Percentiles rank a stretch among this genome's conserved stretches.
phyloP scores from a whole-genome alignment of 1,140 invertebrate species.

The Drosophila guanche region DNA sequence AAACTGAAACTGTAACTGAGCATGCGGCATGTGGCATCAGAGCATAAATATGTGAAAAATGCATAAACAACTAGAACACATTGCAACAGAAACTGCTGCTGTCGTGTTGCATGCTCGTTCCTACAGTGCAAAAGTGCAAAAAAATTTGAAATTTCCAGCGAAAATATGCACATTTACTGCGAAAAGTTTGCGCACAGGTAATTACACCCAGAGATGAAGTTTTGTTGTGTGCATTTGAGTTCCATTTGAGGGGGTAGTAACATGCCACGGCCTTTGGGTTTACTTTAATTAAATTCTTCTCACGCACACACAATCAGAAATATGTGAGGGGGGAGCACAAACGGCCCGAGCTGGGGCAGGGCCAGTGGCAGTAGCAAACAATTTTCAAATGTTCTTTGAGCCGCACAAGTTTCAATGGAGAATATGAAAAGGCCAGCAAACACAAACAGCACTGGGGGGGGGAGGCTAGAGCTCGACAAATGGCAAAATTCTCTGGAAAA shows the following conservation, averaged over 20 bases:
- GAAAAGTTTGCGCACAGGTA: constrained; percentile 54
- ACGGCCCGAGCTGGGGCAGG: no score
- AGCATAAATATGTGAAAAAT: constrained; percentile 71
- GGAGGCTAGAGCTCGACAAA: no score
- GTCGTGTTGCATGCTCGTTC: constrained; percentile 47
- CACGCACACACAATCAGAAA: constrained; percentile 36
- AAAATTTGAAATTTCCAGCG: constrained; percentile 21
- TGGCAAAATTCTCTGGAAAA: no score
- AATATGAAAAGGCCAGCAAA: constrained; percentile 21
- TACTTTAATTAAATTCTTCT: constrained; percentile 67
- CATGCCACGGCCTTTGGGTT: constrained; percentile 4
- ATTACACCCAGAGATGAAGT: constrained; percentile 32
- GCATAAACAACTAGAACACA: constrained; percentile 69
- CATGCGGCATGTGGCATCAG: constrained; percentile 45
- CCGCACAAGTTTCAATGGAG: constrained; percentile 13
- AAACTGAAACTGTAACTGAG: constrained; percentile 57
- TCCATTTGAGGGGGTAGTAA: constrained; percentile 10
- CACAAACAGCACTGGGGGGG: neutral
- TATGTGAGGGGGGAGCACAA: neutral
- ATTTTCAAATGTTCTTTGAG: constrained; percentile 57
- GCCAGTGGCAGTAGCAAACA: constrained; percentile 58
- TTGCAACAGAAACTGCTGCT: constrained; percentile 29
- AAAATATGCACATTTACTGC: constrained; percentile 35
- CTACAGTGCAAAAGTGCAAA: constrained; percentile 2
- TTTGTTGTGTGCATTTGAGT: constrained; percentile 21